phyloP scores from a whole-genome alignment of 2,888 invertebrate species.

The Seira ritae region DNA sequence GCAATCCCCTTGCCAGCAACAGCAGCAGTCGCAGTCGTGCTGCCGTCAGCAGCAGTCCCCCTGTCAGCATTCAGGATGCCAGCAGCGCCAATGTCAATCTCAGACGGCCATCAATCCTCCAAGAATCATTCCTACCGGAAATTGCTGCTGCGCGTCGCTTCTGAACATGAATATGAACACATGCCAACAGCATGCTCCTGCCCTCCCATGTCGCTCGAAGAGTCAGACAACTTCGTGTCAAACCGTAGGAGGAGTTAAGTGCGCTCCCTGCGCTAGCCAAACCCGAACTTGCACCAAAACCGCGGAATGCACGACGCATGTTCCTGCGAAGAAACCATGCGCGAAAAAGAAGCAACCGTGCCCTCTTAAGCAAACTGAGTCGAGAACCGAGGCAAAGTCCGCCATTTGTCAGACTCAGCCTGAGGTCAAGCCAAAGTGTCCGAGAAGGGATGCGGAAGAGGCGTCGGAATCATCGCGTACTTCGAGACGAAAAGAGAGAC shows the following conservation, averaged over 20 bases:
- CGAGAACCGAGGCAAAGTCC: slow-evolving; percentile 3
- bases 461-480: not conserved
- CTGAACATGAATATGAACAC: not conserved
- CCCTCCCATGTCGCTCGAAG: not conserved
- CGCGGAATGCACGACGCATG: not conserved
- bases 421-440: not conserved
- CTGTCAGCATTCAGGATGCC: no score
- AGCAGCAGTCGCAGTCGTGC: no score
- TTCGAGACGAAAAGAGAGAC: not conserved
- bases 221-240: slow-evolving; percentile 25
- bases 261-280: not conserved
- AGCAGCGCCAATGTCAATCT: no score
- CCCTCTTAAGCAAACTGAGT: not conserved
- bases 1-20: no score
- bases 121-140: not conserved
- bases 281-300: not conserved
- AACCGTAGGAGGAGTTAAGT: not conserved
- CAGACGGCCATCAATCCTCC: not conserved
- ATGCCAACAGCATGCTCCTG: not conserved
- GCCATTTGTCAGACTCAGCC: slow-evolving; percentile 35
- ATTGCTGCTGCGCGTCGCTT: not conserved
- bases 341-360: slow-evolving; percentile 9
- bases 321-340: not conserved
- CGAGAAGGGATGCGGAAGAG: not conserved
- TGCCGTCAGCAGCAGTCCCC: no score